Percentiles rank a stretch among this genome's conserved stretches.
Evolutionary conservation across 1,140 invertebrate genomes (phyloP).

Genomic region (Protaetia brevitarsis): DNA sequence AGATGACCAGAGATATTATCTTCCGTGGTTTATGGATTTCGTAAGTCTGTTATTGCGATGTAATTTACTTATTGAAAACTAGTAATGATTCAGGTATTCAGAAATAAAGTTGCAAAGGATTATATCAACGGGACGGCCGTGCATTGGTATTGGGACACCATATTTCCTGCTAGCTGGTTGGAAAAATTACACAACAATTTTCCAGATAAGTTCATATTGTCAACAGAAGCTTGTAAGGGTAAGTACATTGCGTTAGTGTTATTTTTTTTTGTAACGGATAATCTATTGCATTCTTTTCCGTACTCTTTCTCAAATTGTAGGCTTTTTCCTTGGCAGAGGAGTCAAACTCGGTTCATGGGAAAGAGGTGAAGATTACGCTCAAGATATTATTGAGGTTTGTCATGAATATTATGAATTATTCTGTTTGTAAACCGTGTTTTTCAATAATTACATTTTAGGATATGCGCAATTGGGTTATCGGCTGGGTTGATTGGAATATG

Average conservation of each 20-base stretch:
- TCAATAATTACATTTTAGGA: slow-evolving; percentile 49
- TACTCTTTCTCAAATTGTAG: slow-evolving; percentile 13
- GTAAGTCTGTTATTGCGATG: too few relatives aligned
- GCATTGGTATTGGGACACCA: slow-evolving; percentile 73
- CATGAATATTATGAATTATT: slow-evolving; percentile 46
- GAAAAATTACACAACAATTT: slow-evolving; percentile 59
- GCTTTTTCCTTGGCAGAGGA: slow-evolving; percentile 18
- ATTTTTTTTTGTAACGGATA: too few relatives aligned
- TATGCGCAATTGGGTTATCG: slow-evolving; percentile 57
- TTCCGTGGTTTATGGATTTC: slow-evolving; percentile 61
- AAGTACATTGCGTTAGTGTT: too few relatives aligned
- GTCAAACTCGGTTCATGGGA: slow-evolving; percentile 68
- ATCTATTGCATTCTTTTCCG: slow-evolving; percentile 19
- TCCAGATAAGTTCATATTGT: slow-evolving; percentile 71
- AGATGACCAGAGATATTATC: slow-evolving; percentile 68
- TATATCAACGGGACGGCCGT: slow-evolving; percentile 78
- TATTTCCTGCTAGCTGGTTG: slow-evolving; percentile 55
- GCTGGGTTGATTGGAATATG: slow-evolving; percentile 77
- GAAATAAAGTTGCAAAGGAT: slow-evolving; percentile 51
- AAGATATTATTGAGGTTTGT: slow-evolving; percentile 69
- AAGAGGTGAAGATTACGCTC: slow-evolving; percentile 65
- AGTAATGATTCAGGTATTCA: slow-evolving; percentile 50
- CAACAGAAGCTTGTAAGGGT: slow-evolving; percentile 69
- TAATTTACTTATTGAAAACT: slow-evolving; percentile 25
- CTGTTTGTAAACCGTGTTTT: background rate